Base-by-base conservation (phyloP, 2,113 vertebrate genomes). In the Anas platyrhynchos region DNA sequence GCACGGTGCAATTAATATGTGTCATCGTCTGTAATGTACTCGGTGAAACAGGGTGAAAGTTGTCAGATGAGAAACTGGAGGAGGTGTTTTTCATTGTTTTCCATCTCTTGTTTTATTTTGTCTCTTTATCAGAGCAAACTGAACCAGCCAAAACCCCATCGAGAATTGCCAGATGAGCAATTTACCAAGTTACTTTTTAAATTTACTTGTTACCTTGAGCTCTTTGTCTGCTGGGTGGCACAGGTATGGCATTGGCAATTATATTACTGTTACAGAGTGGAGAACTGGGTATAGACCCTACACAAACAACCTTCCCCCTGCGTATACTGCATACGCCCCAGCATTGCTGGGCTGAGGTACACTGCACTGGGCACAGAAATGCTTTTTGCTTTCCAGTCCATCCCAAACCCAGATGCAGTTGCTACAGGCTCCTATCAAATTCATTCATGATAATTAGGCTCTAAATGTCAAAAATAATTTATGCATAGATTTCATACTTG, bases 311-410 rank as follows among this genome's bases (percentile, higher is more conserved):
- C n/a, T 66, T 79, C 7, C 15, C 11, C 63, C 48, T 61, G 16
- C 9, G 2, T 0, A 1, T 75, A 9, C 27, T 34, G 6, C 8
- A n/a, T 26, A 5, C 6, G 6, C 3, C 3, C 15, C 1, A 0
- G 20, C 32, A 56, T 26, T 0, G 0, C 65, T 14, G 17, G 36
- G 26, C 58, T 32, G 20, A 5, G 5, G 6, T 20, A 13, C 12
- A 1, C 5, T 10, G 38, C 55, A 13, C 54, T 11, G 36, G 22
- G 41, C 31, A 50, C 27, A 85, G 46, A 73, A 82, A 55, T 22
- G 22, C 12, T 69, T 82, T 69, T 69, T 7, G 13, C 34, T 56
- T 36, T 32, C 31, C 16, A 77, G 21, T 34, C 20, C 1, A 3
- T 44, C 63, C 55, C 50, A 67, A 46, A 55, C 9, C 16, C 46